Base-by-base conservation (phyloP, 2,888 invertebrate species). In the Harpalus rufipes region DNA sequence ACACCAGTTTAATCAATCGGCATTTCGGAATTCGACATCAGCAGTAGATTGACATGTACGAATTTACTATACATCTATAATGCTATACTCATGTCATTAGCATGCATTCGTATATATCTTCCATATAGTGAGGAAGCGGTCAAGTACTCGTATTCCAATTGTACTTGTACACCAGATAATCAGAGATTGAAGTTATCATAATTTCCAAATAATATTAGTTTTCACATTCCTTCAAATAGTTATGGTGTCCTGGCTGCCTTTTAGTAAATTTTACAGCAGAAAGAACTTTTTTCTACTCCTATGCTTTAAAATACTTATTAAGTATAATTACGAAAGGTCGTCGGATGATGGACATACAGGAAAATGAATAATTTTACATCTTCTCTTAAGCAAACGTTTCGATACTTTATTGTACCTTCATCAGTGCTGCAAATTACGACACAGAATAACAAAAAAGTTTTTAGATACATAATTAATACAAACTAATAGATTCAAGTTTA, bases 61-160 rank as follows among this genome's bases (percentile, higher is more conserved):
- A 74, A 74, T 74, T 74, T 74, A 74, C 44, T 74, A 74, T 74
- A 74, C 44, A 44, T 8, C 44, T 51, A 51, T 51, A 32, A 51
- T 51, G 72, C 18, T 44, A 74, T 18, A 74, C 39, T 68, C 7
- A 74, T 44, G 72, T 74, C 72, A 74, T 74, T 74, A 44, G 44
- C 72, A 74, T 74, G 10, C 72, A 44, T 44, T 44, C 72, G 18
- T 44, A 74, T 74, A 74, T 74, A 74, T 44, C 72, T 44, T 74
- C 72, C 6, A 51, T 12, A 51, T 3, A 51, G 44, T 7, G 10
- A 2, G 44, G 32, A 51, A 51, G 2, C 44, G 44, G 12, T 12
- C 5, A 51, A 10, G 44, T 51, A 51, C 5, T 32, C 32, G 0
- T 32, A 32, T 32, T 32, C 21, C 21, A 21, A 3, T 21, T 4